Percentiles rank a stretch among this genome's conserved stretches.
These are phyloP conservation scores for Coleophora deauratella DNA, from an alignment of 2,888 invertebrate species.

Conservation along the genomic window DNA sequence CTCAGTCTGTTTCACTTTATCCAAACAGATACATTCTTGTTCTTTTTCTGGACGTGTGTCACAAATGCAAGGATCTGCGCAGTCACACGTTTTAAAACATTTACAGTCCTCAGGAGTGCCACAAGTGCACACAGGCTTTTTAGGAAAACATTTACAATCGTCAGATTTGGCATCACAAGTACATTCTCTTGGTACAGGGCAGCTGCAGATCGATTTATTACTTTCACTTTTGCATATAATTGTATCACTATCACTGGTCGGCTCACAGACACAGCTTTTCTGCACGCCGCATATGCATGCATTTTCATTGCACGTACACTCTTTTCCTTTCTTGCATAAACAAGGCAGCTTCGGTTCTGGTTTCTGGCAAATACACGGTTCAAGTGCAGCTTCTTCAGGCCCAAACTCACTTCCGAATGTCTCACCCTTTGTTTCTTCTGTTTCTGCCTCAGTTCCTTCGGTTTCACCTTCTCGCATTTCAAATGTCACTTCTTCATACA, in stretches of 20 bases:
- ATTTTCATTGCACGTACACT: constrained; percentile 36
- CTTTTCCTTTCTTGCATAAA: constrained; percentile 37
- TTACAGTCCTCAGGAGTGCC: constrained; percentile 46
- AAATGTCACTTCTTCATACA: not conserved
- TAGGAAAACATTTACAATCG: constrained; percentile 42
- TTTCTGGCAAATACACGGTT: constrained; percentile 48
- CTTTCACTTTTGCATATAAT: constrained; percentile 31
- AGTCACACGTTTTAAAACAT: constrained; percentile 44
- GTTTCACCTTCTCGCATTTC: not conserved
- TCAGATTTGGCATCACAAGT: constrained; percentile 28
- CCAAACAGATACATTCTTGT: constrained; percentile 40
- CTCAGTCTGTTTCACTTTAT: constrained; percentile 21
- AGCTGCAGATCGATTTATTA: constrained; percentile 38
- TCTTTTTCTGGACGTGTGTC: constrained; percentile 25
- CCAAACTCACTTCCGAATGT: constrained; percentile 1
- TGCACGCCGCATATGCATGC: constrained; percentile 44
- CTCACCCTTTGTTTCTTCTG: constrained; percentile 4
- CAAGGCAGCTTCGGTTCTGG: constrained; percentile 31
- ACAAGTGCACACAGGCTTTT: constrained; percentile 37
- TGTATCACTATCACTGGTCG: constrained; percentile 22
- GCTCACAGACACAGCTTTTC: constrained; percentile 43
- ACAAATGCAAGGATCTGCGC: constrained; percentile 47
- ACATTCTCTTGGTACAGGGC: constrained; percentile 32
- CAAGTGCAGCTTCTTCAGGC: constrained; percentile 13
- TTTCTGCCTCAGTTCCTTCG: constrained; percentile 10